These are phyloP conservation scores for Dicerorhinus sumatrensis DNA, from an alignment of 2,113 vertebrate species.

Conservation along the genomic window DNA sequence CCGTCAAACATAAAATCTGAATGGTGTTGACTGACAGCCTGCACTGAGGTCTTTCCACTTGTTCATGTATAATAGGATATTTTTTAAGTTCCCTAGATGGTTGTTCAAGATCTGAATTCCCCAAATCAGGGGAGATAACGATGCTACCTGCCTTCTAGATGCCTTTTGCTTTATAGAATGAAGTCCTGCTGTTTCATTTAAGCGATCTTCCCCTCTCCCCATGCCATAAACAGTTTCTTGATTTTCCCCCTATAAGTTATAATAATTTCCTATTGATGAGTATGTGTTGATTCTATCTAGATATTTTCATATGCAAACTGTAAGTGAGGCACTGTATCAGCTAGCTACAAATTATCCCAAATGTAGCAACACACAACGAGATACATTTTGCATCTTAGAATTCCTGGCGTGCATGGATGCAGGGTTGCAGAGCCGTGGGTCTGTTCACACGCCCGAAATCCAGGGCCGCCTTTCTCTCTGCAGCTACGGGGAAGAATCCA, in stretches of 20 bases:
- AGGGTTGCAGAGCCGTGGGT: neutral
- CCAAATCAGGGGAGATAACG: no score
- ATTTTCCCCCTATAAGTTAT: neutral
- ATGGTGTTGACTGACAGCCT: fast-evolving
- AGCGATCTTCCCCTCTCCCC: neutral
- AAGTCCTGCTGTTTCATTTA: neutral
- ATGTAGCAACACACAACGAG: fast-evolving
- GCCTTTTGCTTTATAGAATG: no score
- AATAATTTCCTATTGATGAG: no score
- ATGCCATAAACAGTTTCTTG: neutral
- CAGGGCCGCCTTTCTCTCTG: neutral
- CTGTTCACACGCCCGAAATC: neutral
- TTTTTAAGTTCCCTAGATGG: neutral
- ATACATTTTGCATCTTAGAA: neutral
- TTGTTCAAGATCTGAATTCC: no score
- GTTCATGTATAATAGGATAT: fast-evolving
- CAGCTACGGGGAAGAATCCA: no score
- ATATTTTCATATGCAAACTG: neutral
- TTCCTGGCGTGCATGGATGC: fast-evolving
- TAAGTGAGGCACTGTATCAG: neutral
- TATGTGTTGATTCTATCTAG: neutral
- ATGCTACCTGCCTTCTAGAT: no score
- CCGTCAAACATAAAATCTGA: neutral
- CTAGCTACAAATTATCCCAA: neutral
- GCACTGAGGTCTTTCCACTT: fast-evolving